phyloP scores from a whole-genome alignment of 2,888 invertebrate genomes.

The Chaetoderma sp. region DNA sequence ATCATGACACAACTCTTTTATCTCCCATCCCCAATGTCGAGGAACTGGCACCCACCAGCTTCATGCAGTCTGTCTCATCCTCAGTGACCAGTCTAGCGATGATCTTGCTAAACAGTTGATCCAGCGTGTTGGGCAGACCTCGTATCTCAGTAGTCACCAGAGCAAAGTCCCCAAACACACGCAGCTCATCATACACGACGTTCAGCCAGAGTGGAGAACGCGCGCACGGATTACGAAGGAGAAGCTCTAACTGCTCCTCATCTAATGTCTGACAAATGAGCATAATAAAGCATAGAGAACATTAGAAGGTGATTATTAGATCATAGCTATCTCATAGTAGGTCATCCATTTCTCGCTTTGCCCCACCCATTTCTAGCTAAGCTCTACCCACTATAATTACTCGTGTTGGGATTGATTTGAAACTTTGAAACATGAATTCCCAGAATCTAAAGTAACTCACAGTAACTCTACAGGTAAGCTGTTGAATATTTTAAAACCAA shows the following conservation, averaged over 20 bases:
- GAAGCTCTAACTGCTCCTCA: conserved; percentile 42
- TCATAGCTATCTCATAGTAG: too few species aligned
- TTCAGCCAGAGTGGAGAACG: conserved; percentile 60
- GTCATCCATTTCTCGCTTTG: too few species aligned
- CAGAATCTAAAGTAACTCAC: too few species aligned
- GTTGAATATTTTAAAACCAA: too few species aligned
- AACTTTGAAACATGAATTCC: too few species aligned
- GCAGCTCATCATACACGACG: conserved; percentile 59
- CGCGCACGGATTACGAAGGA: conserved; percentile 47
- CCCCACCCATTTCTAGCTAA: too few species aligned
- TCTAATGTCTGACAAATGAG: conserved; percentile 52
- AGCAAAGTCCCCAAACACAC: conserved; percentile 62
- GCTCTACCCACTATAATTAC: too few species aligned
- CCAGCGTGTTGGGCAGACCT: conserved; percentile 48
- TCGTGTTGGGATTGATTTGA: too few species aligned
- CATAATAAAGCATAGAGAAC: background rate
- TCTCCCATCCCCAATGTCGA: background rate
- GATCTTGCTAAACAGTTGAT: conserved; percentile 46
- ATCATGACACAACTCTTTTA: background rate
- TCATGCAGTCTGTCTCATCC: conserved; percentile 51
- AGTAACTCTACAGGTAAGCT: too few species aligned
- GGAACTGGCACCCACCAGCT: conserved; percentile 43
- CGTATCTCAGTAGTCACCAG: conserved; percentile 51
- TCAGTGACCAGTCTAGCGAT: conserved; percentile 50
- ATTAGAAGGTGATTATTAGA: background rate